Conservation (phyloP, 2,888 invertebrate genomes). For the Lithophane leautieri region DNA sequence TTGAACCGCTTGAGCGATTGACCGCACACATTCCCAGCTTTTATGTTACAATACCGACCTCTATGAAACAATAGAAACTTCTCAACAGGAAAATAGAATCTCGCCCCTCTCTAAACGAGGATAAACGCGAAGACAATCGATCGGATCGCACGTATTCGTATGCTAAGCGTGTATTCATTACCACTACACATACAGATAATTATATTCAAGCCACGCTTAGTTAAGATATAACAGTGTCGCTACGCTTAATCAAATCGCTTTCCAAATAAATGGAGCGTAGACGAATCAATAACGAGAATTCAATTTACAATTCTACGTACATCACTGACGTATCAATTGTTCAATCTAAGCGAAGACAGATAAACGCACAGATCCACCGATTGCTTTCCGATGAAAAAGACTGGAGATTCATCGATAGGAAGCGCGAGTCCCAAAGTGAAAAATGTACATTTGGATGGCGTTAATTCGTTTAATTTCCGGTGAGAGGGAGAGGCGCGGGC, state of each 20-base stretch:
- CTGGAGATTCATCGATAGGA: slow-evolving; percentile 88
- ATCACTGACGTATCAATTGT: slow-evolving; percentile 89
- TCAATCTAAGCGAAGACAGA: slow-evolving; percentile 88
- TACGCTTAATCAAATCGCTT: slow-evolving; percentile 86
- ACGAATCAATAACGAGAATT: slow-evolving; percentile 88
- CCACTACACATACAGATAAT: slow-evolving; percentile 71
- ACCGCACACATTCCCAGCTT: slow-evolving; percentile 73
- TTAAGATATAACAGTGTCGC: slow-evolving; percentile 79
- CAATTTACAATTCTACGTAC: slow-evolving; percentile 89
- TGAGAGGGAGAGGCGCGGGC: slow-evolving; percentile 79
- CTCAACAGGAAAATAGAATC: slow-evolving; percentile 62
- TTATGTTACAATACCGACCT: slow-evolving; percentile 66
- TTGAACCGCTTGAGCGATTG: slow-evolving; percentile 81
- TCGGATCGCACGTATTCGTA: slow-evolving; percentile 61
- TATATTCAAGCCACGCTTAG: slow-evolving; percentile 78
- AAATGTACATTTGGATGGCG: slow-evolving; percentile 91
- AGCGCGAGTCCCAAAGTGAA: slow-evolving; percentile 89
- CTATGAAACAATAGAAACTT: slow-evolving; percentile 68
- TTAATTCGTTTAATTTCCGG: slow-evolving; percentile 91
- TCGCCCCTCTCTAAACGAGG: slow-evolving; percentile 58
- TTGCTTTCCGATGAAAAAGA: slow-evolving; percentile 88
- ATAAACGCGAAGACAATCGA: slow-evolving; percentile 66
- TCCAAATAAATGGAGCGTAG: slow-evolving; percentile 86
- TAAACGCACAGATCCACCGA: slow-evolving; percentile 88
- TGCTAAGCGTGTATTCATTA: slow-evolving; percentile 71